These are phyloP conservation scores for Linyphia triangularis DNA, from an alignment of 2,888 invertebrate genomes.

Conservation along the genomic window DNA sequence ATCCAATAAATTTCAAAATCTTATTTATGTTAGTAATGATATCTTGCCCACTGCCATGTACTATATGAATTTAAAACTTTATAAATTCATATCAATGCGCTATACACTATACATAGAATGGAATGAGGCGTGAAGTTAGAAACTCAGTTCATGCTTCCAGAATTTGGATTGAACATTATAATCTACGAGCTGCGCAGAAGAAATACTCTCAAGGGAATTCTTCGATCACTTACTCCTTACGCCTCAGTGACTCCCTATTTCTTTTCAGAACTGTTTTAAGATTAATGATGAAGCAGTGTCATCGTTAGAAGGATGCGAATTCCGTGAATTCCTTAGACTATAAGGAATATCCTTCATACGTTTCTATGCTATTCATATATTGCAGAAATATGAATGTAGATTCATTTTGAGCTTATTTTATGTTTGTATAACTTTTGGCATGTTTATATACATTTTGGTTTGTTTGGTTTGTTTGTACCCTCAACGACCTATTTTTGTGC, in stretches of 20 bases:
- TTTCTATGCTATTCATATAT: too few relatives aligned
- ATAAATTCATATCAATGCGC: too few relatives aligned
- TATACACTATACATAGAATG: too few relatives aligned
- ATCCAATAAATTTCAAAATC: too few relatives aligned
- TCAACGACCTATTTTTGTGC: too few relatives aligned
- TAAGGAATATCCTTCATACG: too few relatives aligned
- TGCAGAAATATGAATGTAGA: background rate
- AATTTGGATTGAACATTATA: background rate
- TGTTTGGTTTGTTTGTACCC: too few relatives aligned
- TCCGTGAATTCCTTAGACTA: background rate
- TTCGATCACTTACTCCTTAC: background rate
- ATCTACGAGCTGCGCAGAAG: background rate
- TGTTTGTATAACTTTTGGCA: too few relatives aligned
- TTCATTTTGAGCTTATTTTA: background rate
- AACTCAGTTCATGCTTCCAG: background rate
- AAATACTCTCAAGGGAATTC: background rate
- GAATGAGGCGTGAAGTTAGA: background rate
- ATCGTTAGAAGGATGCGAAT: background rate
- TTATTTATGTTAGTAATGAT: too few relatives aligned
- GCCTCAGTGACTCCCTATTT: background rate
- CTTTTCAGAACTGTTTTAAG: background rate
- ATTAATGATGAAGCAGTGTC: slow-evolving; percentile 3
- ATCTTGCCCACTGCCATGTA: too few relatives aligned
- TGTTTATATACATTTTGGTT: too few relatives aligned
- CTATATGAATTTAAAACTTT: too few relatives aligned